Evolutionary conservation across 2,888 invertebrate species (phyloP).

Genomic region (Melangyna quadrimaculata): DNA sequence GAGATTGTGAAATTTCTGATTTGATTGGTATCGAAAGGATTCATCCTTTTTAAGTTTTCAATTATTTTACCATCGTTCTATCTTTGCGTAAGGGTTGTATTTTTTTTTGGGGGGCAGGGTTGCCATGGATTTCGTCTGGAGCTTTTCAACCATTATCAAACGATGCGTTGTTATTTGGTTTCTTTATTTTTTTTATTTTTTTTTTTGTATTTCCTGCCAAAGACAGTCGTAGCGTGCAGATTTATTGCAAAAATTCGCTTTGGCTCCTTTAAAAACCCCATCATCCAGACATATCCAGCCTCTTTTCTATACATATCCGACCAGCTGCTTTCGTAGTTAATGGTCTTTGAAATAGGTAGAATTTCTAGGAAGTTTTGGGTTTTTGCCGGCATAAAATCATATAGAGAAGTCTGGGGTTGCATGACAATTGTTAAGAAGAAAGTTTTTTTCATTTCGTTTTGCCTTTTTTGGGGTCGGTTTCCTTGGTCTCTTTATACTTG

Average conservation of each 20-base stretch:
- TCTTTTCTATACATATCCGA: conserved; percentile 16
- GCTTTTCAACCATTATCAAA: conserved; percentile 46
- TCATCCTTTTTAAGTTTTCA: conserved; percentile 54
- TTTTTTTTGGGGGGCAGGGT: background rate
- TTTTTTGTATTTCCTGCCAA: conserved; percentile 42
- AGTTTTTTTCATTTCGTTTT: background rate
- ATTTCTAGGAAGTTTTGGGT: background rate
- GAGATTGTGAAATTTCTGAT: conserved; percentile 25
- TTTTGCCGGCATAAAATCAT: conserved; percentile 26
- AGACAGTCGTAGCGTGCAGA: conserved; percentile 53
- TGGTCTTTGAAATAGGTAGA: conserved; percentile 60
- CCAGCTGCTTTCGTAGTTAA: conserved; percentile 64
- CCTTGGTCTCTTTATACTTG: conserved; percentile 14
- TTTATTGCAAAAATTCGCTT: conserved; percentile 66
- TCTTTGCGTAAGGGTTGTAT: background rate
- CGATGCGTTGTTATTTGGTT: conserved; percentile 34
- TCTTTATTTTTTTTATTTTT: background rate
- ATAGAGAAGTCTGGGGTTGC: conserved; percentile 30
- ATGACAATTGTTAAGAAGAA: conserved; percentile 44
- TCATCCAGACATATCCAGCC: background rate
- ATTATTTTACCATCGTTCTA: conserved; percentile 47
- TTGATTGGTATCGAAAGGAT: conserved; percentile 49
- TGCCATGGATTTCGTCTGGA: conserved; percentile 32
- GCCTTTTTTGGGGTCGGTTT: conserved; percentile 14
- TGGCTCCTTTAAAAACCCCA: background rate